Evolutionary conservation across 2,888 invertebrate species (phyloP), one percentile per base, ranked within the genome.

Genomic region (Bursaphelenchus okinawaensis): DNA sequence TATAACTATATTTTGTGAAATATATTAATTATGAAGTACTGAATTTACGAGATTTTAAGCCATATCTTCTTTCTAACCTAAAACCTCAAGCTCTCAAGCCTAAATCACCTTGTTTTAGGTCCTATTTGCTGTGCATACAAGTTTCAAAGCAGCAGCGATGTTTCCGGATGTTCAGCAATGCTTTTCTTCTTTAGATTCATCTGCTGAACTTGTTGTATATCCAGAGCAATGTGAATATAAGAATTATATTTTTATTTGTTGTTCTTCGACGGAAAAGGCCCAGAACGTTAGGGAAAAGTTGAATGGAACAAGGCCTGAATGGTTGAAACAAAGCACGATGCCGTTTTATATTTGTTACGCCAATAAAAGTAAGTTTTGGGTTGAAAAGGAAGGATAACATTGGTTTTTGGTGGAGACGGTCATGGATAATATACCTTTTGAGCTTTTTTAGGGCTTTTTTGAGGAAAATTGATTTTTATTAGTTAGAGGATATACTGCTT

Each of bases 241-340:
- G 26, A 52, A 59, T 4, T 67, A 68, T 60, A 55, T 65, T 16
- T 31, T 67, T 23, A 61, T 68, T 51, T 23, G 27, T 4, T 67
- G 58, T 28, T 61, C 64, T 7, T 60, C 59, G 8, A 54, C 61
- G 9, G n/a, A 31, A 16, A 52, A n/a, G 19, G 65, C 67, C 12
- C 19, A 16, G 12, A 24, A 51, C 9, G 26, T 65, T 7, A 26
- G 7, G 12, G 26, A 40, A 20, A 16, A n/a, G n/a, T 52, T 67
- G n/a, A 20, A 67, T 16, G 66, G 51, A 20, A 67, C 66, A 8
- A 52, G 31, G 40, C 67, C 67, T 12, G 29, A 31, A 12, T 58
- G 56, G 50, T 52, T 56, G 7, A 22, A 27, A 23, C 22, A 52
- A 51, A 55, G 28, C 23, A 20, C 67, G 27, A 26, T 68, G 50